These are phyloP conservation scores for Prunella fulvescens DNA, from an alignment of 2,113 vertebrate species.

Conservation along the genomic window DNA sequence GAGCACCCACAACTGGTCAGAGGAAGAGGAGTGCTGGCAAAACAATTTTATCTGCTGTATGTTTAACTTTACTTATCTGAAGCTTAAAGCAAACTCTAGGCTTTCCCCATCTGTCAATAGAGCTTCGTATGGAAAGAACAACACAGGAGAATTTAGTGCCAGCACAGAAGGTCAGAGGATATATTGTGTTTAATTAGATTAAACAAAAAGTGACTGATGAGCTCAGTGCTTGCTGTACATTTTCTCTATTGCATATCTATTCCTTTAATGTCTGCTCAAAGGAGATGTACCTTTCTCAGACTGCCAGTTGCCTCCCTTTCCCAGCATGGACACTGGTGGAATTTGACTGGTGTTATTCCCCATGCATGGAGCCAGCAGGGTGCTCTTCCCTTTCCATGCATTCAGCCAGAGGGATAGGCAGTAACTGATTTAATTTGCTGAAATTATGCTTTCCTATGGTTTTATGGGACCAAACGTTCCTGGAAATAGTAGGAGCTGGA, in stretches of 20 bases:
- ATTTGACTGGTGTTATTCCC: neutral
- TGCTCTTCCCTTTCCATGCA: neutral
- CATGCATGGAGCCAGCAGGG: neutral
- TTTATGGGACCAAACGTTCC: neutral
- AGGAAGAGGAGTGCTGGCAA: conserved; percentile 8
- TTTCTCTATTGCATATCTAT: neutral
- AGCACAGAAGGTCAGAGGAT: conserved; percentile 45
- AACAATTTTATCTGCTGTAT: conserved; percentile 54
- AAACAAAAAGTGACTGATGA: conserved; percentile 38
- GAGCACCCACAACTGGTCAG: neutral
- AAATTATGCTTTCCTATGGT: conserved; percentile 29
- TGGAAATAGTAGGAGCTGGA: conserved; percentile 6
- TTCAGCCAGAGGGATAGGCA: conserved; percentile 2
- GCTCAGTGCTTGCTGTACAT: neutral
- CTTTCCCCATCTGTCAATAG: conserved; percentile 50
- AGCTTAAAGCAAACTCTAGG: conserved; percentile 47
- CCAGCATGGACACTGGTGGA: neutral
- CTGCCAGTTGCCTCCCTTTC: neutral
- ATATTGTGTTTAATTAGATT: conserved; percentile 41
- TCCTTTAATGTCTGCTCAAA: neutral
- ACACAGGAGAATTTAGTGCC: conserved; percentile 17
- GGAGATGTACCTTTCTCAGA: neutral
- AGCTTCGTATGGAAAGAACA: conserved; percentile 56
- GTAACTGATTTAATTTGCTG: conserved; percentile 18
- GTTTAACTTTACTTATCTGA: conserved; percentile 61